These are phyloP conservation scores for Synchiropus splendidus DNA, from an alignment of 2,113 vertebrate species.

Conservation along the genomic window DNA sequence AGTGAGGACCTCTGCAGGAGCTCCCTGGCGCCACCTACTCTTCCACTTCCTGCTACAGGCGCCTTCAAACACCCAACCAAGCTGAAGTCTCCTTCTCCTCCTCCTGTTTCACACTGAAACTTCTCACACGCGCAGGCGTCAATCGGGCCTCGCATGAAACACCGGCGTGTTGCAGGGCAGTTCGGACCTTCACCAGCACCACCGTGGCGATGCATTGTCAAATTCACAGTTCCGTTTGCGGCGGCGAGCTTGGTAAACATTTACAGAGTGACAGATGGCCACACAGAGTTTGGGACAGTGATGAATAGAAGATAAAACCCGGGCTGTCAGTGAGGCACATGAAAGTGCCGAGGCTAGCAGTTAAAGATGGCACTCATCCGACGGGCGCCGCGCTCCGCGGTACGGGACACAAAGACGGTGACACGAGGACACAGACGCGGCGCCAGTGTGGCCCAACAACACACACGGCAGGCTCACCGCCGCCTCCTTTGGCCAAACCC, in stretches of 20 bases:
- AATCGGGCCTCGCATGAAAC: no score
- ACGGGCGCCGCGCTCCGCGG: neutral
- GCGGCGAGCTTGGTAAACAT: conserved; percentile 7
- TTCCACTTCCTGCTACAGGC: no score
- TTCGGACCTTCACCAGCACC: no score
- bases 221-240: neutral
- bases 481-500: conserved; percentile 13
- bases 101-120: no score
- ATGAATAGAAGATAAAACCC: conserved; percentile 7
- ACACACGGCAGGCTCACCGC: conserved; percentile 14
- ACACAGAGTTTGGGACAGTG: conserved; percentile 3
- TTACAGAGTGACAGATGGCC: conserved; percentile 19
- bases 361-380: conserved; percentile 4
- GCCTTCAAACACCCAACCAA: no score
- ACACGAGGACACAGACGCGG: conserved; percentile 1
- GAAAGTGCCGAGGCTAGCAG: conserved; percentile 7
- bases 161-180: no score
- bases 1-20: no score
- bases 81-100: no score
- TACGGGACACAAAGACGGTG: conserved; percentile 1
- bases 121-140: no score
- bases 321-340: neutral
- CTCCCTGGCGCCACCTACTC: no score
- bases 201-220: neutral
- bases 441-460: neutral